phyloP scores from a whole-genome alignment of 1,140 invertebrate genomes.

The Acromyrmex charruanus region DNA sequence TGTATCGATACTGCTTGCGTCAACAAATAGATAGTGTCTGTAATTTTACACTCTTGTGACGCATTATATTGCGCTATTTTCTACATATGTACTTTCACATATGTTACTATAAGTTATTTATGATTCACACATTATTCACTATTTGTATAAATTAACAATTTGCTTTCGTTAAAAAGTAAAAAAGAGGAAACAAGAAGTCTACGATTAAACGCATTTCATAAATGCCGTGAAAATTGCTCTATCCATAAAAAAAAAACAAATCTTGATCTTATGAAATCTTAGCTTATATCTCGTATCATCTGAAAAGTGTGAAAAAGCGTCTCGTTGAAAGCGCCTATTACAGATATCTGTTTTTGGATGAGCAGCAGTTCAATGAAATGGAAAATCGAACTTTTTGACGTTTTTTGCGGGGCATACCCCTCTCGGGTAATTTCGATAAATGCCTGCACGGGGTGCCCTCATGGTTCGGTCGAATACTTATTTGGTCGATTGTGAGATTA shows the following conservation, averaged over 20 bases:
- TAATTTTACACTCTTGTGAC: conserved; percentile 22
- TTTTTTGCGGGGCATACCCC: conserved; percentile 75
- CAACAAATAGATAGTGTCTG: conserved; percentile 62
- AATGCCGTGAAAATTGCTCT: conserved; percentile 42
- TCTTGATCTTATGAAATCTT: conserved; percentile 42
- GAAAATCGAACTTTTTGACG: conserved; percentile 79
- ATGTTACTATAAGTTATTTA: neutral
- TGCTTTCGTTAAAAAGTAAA: conserved; percentile 11
- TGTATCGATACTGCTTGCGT: conserved; percentile 64
- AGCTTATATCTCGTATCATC: conserved; percentile 48
- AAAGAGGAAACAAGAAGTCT: conserved; percentile 4
- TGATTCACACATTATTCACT: conserved; percentile 20
- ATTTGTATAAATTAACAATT: conserved; percentile 33
- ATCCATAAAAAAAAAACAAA: conserved; percentile 8
- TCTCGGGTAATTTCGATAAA: conserved; percentile 78
- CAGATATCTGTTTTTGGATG: conserved; percentile 77
- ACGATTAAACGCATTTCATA: conserved; percentile 16
- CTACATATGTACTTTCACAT: neutral
- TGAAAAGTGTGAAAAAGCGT: conserved; percentile 37
- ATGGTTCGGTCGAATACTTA: conserved; percentile 82
- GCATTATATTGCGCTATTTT: conserved; percentile 21
- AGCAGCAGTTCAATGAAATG: conserved; percentile 81
- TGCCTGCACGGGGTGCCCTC: conserved; percentile 76
- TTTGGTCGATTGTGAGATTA: conserved; percentile 83
- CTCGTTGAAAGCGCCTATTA: conserved; percentile 44